phyloP scores from a whole-genome alignment of 1,140 invertebrate genomes.

The Tetragonula clypearis region DNA sequence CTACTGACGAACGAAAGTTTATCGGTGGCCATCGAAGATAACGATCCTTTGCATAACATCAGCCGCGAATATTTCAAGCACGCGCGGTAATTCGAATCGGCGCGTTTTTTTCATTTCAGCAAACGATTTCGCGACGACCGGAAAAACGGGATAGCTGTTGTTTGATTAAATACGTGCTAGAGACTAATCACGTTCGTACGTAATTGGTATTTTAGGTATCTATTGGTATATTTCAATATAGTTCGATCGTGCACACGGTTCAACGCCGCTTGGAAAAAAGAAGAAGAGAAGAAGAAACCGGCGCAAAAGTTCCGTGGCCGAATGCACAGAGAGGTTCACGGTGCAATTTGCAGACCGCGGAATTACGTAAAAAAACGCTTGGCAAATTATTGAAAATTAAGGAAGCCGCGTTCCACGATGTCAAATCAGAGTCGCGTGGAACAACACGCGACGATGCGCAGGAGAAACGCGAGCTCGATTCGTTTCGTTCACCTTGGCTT shows the following conservation, averaged over 20 bases:
- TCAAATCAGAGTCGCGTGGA: background rate
- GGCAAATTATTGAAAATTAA: slow-evolving; percentile 44
- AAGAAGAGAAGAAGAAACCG: too few relatives aligned
- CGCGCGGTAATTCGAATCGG: background rate
- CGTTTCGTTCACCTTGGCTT: background rate
- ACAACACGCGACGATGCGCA: background rate
- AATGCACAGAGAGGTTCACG: background rate
- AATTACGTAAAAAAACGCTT: slow-evolving; percentile 39
- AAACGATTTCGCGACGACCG: background rate
- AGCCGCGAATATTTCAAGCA: background rate
- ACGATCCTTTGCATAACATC: background rate
- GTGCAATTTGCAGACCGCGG: background rate
- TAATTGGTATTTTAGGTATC: too few relatives aligned
- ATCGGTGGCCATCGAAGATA: background rate
- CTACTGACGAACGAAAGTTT: background rate
- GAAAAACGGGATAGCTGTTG: background rate
- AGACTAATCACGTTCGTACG: too few relatives aligned
- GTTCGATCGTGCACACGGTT: background rate
- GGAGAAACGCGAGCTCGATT: background rate
- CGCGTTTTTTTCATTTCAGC: too few relatives aligned
- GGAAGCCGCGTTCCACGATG: slow-evolving; percentile 23
- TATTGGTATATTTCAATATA: background rate
- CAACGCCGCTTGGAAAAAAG: background rate
- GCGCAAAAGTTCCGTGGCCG: background rate
- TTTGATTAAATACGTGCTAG: background rate